These are phyloP conservation scores for Lagodon rhomboides DNA, from an alignment of 2,797 vertebrate genomes.

Conservation along the genomic window DNA sequence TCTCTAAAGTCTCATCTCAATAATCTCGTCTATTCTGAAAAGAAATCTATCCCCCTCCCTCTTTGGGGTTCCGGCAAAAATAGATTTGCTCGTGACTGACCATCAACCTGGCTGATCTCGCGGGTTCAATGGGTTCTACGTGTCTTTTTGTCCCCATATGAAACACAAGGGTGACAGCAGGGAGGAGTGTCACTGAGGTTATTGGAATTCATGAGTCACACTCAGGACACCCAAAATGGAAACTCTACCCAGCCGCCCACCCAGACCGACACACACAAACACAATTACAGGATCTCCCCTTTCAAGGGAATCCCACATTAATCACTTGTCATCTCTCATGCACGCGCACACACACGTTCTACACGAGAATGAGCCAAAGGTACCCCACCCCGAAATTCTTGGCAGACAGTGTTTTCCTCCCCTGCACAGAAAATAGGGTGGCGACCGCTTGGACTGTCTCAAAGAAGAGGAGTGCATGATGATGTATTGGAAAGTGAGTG, in stretches of 20 bases:
- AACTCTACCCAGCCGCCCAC: conserved; percentile 50
- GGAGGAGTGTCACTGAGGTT: conserved; percentile 59
- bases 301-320: conserved; percentile 74
- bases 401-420: conserved; percentile 66
- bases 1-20: not conserved
- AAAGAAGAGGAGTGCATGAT: conserved; percentile 25
- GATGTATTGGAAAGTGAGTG: conserved; percentile 50
- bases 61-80: not conserved
- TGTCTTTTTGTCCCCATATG: conserved; percentile 39
- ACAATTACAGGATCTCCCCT: conserved; percentile 81
- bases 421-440: conserved; percentile 62
- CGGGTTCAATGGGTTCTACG: conserved; percentile 7
- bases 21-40: too few relatives aligned
- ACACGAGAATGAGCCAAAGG: conserved; percentile 42
- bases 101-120: not conserved
- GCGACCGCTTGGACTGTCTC: conserved; percentile 53
- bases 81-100: not conserved
- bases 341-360: conserved; percentile 10
- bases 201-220: conserved; percentile 78
- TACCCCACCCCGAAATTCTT: conserved; percentile 70
- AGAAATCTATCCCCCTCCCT: too few relatives aligned
- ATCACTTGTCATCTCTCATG: conserved; percentile 46
- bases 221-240: conserved; percentile 50
- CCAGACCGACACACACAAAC: conserved; percentile 39
- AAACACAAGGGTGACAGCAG: conserved; percentile 35